These are phyloP conservation scores for Heliconius congener DNA, from an alignment of 1,140 invertebrate genomes.

Conservation along the genomic window DNA sequence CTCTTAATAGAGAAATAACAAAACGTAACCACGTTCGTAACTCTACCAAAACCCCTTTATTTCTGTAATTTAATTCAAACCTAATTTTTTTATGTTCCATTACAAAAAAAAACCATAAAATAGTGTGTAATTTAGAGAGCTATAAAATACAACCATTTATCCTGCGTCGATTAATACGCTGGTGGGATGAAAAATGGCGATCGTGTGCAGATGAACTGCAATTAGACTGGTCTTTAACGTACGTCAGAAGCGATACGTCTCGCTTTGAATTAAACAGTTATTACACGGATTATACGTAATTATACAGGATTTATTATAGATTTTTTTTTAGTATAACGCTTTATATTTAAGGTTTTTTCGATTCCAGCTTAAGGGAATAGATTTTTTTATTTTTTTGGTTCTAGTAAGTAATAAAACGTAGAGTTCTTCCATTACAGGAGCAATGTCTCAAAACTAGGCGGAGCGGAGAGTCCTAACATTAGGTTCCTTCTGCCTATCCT, in stretches of 20 bases:
- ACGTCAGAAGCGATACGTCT: constrained; percentile 5
- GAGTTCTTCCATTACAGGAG: too few relatives aligned
- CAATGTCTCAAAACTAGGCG: background rate
- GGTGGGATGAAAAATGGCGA: background rate
- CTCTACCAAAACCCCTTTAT: too few relatives aligned
- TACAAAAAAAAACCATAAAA: background rate
- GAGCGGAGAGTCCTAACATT: too few relatives aligned
- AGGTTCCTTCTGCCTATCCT: too few relatives aligned
- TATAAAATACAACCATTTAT: constrained; percentile 8
- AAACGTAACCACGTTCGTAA: too few relatives aligned
- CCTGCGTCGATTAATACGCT: background rate
- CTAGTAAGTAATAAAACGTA: too few relatives aligned
- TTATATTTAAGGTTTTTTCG: background rate
- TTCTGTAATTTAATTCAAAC: too few relatives aligned
- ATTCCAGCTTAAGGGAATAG: too few relatives aligned
- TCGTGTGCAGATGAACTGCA: background rate
- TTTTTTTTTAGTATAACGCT: background rate
- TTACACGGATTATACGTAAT: constrained; percentile 6
- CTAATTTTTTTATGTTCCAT: background rate
- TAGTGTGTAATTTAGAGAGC: background rate
- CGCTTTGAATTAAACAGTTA: background rate
- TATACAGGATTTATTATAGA: background rate
- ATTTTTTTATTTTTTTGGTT: too few relatives aligned
- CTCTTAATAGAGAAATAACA: too few relatives aligned
- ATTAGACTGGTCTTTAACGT: constrained; percentile 8